Evolutionary conservation across 2,113 vertebrate genomes (phyloP), one percentile per base, ranked within the genome.

Genomic region (Tachuris rubrigastra): DNA sequence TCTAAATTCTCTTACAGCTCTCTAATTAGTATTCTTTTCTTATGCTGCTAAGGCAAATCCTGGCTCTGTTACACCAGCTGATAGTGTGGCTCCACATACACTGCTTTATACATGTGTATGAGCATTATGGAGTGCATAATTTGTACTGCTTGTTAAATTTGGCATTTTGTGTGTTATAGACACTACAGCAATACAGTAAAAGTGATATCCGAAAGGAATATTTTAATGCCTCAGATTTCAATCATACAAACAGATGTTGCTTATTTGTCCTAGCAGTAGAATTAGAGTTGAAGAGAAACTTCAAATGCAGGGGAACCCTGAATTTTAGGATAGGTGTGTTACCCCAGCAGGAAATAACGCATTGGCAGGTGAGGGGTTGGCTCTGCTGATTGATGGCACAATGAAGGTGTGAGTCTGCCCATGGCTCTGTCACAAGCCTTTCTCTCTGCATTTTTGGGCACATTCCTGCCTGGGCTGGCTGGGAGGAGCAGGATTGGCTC

Each of bases 11-110:
- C 72, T 81, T 52, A 7, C 24, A 35, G 67, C 17, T 91, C 33
- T 71, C 55, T 92, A 91, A 87, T 93, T 92, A 71, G 42, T 52
- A 79, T 90, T 87, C 39, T n/a, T 35, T 94, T 47, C 75, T 81
- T 60, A 35, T 4, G 7, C 39, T 44, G 44, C 67, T 44, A 20
- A 90, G 72, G 68, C 68, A 68, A 74, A 75, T 46, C 65, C 52
- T 65, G 47, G 6, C 3, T 63, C 33, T 87, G 55, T 55, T 79
- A 46, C 10, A 55, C 6, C 31, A 39, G 46, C 59, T 63, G 78
- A 62, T 39, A 16, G 11, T 7, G 42, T 49, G 46, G 59, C 75
- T 77, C 63, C 22, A 11, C 9, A 13, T 30, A 33, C 31, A 24
- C 20, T 62, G 1, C 58, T 49, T n/a, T 6, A 6, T 14, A 41